Evolutionary conservation across 35 echinoderm and acorn worm species (phyloP), one percentile per base, ranked within the genome.

Genomic region (Diadema setosum): DNA sequence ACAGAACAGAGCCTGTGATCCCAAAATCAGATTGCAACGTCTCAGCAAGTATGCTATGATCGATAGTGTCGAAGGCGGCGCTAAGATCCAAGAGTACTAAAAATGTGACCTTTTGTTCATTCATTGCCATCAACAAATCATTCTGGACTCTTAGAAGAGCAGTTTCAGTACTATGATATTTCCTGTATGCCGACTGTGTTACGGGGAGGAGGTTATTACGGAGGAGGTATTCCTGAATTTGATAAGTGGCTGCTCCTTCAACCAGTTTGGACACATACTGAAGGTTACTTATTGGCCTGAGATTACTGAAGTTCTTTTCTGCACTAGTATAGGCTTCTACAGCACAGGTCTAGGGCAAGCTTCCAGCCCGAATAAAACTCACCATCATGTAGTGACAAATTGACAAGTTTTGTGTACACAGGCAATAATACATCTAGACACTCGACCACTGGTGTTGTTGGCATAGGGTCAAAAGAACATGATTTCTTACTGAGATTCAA

Each of bases 121-220:
- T 50, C 46, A 50, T 50, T 50, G 7, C 46, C 7, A 50, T 50
- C 18, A 50, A 50, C 18, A 86, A 69, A 31, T 86, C 61, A 41
- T 24, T 86, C 41, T 86, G 41, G 39, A 86, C 41, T 7, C 60
- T 61, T 27, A 86, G 84, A 8, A 86, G 57, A 29, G 84, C 84
- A 14, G 84, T 86, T 27, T 84, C 82, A 21, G 82, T 84, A 31
- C 84, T 86, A 58, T 86, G 84, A 37, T 24, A 27, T n/a, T 70
- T 1, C 57, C 63, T 39, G 31, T 67, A 67, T 15, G 83, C 83
- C 39, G 57, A 67, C 46, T 85, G 83, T 18, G 46, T 50, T 50
- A 50, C 46, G 7, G 46, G 46, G 7, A 50, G 7, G n/a, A n/a
- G n/a, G n/a, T n/a, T n/a, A n/a, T n/a, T n/a, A n/a, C n/a, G n/a